Evolutionary conservation across 2,888 invertebrate species (phyloP), one percentile per base, ranked within the genome.

Genomic region (Allygus modestus): DNA sequence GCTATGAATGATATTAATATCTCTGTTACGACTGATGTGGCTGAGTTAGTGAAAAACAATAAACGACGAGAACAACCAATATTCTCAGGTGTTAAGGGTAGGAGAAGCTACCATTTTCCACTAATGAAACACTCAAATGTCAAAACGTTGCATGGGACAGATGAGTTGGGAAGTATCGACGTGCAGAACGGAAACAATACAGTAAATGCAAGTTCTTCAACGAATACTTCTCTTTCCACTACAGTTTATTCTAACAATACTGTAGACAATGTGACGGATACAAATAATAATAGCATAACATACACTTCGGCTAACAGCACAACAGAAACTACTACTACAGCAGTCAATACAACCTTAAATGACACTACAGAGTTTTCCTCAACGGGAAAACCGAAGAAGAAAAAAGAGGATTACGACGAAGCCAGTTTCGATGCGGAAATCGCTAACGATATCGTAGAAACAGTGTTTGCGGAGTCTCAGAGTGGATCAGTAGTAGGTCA

Each of bases 361-460:
- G 20, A 5, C 5, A 28, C 28, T 17, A 5, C 2, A 1, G 2
- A 9, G 1, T 23, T 7, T 23, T 17, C 1, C 2, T 17, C 28
- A 5, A 61, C 61, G 4, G 23, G 1, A 31, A 31, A 11, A 4
- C 1, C 17, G 17, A 69, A 41, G 51, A 51, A 26, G 28, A 51
- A 51, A 28, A 43, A 23, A 26, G 43, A 77, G 23, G 20, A n/a
- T 9, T 20, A 51, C 43, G 51, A 77, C 17, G 77, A 77, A 28
- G 77, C 46, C 15, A 77, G 15, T 46, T 23, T 43, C 17, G 77
- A 77, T 28, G 46, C 77, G 12, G 54, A 77, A 31, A 51, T 77
- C 1, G 77, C 77, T 2, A 77, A 51, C 33, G 77, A 77, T 12
- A 77, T 77, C 23, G 77, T 77, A 28, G 77, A 77, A 51, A 51